Percentiles rank a stretch among this genome's conserved stretches.
Evolutionary conservation across 2,888 invertebrate genomes (phyloP).

Genomic region (Galeopsomyia nigrocyanea): DNA sequence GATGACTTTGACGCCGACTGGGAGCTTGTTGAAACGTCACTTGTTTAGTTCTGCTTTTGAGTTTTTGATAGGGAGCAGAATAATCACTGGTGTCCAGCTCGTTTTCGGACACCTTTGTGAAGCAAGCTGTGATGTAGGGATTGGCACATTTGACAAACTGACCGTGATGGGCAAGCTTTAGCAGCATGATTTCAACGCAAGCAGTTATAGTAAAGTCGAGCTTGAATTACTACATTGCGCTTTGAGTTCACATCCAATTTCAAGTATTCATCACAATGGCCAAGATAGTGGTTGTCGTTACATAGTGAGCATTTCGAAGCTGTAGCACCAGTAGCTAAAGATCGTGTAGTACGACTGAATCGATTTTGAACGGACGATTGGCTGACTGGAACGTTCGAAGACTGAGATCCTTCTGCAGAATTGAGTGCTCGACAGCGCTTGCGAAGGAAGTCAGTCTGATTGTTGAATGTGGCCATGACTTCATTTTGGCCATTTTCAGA

Average conservation of each 20-base stretch:
- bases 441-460: no score
- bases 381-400: no score
- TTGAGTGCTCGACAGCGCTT: background rate
- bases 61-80: no score
- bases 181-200: background rate
- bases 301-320: background rate
- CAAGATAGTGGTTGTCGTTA: background rate
- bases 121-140: background rate
- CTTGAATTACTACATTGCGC: background rate
- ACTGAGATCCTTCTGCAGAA: background rate
- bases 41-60: background rate
- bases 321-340: background rate
- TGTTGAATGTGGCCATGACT: background rate
- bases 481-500: background rate
- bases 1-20: constrained; percentile 10
- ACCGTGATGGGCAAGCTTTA: background rate
- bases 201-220: background rate
- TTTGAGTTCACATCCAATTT: background rate
- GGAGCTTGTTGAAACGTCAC: background rate
- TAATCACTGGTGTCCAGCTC: background rate
- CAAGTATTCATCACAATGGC: background rate
- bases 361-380: no score
- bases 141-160: background rate
- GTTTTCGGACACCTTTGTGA: background rate
- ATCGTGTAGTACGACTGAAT: background rate